These are phyloP conservation scores for Herpetotheres cachinnans DNA, from an alignment of 2,113 vertebrate species.

Conservation along the genomic window DNA sequence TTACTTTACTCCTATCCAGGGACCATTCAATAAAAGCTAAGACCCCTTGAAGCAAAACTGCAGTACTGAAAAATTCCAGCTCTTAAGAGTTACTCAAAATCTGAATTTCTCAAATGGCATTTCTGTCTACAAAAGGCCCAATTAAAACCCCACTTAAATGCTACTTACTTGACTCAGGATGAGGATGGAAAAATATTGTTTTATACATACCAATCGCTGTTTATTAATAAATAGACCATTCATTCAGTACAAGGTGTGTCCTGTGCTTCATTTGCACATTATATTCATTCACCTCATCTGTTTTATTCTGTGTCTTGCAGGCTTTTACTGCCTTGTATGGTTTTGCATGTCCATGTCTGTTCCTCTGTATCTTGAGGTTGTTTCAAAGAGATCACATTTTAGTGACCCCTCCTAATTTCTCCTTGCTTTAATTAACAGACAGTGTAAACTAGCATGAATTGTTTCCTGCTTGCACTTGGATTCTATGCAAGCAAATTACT, in stretches of 20 bases:
- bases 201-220: neutral
- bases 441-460: neutral
- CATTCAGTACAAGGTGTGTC: neutral
- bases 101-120: neutral
- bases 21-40: slow-evolving; percentile 36
- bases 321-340: neutral
- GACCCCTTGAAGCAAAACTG: slow-evolving; percentile 31
- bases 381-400: slow-evolving; percentile 25
- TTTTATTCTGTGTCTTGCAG: neutral
- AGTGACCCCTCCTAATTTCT: slow-evolving; percentile 8
- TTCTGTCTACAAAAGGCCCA: neutral
- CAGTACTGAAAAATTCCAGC: slow-evolving; percentile 33
- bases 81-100: neutral
- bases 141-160: neutral
- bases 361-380: neutral
- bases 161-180: neutral
- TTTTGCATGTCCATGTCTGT: neutral
- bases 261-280: neutral
- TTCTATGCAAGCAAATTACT: slow-evolving; percentile 12
- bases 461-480: slow-evolving; percentile 20
- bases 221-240: neutral
- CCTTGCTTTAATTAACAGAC: slow-evolving; percentile 1
- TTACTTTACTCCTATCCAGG: slow-evolving; percentile 11
- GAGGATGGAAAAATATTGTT: neutral
- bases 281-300: neutral